Evolutionary conservation across 2,113 vertebrate species (phyloP), one percentile per base, ranked within the genome.

Genomic region (Albula glossodonta): DNA sequence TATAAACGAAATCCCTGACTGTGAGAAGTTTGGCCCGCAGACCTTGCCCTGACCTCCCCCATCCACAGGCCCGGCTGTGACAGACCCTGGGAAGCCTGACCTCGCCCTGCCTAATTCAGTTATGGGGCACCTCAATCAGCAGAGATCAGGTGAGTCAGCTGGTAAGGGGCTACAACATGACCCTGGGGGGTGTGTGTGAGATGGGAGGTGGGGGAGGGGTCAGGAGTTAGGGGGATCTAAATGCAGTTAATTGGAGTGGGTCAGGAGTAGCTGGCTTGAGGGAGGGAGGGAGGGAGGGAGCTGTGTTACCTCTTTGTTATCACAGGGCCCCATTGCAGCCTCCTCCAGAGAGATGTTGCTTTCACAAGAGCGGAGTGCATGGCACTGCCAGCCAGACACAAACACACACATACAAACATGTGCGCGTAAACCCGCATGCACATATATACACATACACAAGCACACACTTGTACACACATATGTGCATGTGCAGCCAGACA

Each of bases 41-140:
- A 17, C 63, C 63, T 22, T 17, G 10, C 70, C 70, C 70, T 25
- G n/a, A 25, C 4, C 22, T 74, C 22, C 9, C 70, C 22, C 2
- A 25, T n/a, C 70, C 22, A 9, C 70, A 74, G 63, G 63, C 22
- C 96, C 93, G 92, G 84, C 87, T 85, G 90, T 91, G 92, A 92
- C 93, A 92, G 91, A 95, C 88, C 90, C 88, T 88, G 93, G 95
- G 95, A 96, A 96, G 94, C 80, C 90, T 92, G 91, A 31, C 92
- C 92, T 96, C 94, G 5, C 60, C 17, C 95, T 95, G 94, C 94
- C 92, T 93, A 93, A 96, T 96, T 97, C 95, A 94, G 96, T 96
- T 94, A 87, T 92, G 86, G 93, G 90, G 89, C 95, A 94, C 94
- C 94, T 97, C 96, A 96, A 96, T 96, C 96, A 97, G 94, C 94